phyloP scores from a whole-genome alignment of 2,888 invertebrate species.

The Cephus pulcher region DNA sequence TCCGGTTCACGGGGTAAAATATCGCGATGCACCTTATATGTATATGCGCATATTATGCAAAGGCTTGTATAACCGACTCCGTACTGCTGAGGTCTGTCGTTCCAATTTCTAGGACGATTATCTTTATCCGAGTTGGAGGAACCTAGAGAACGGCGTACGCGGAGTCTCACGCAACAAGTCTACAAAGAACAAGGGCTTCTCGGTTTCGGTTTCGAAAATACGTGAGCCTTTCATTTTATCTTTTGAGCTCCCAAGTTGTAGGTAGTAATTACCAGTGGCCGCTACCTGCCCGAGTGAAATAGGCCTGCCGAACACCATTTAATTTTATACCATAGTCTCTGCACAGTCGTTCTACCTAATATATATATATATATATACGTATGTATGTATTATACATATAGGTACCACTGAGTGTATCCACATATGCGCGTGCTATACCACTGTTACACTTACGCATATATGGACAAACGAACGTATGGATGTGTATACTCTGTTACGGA shows the following conservation, averaged over 20 bases:
- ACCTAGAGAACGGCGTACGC: not conserved
- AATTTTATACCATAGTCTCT: conserved; percentile 56
- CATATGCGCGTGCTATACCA: conserved; percentile 29
- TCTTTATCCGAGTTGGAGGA: not conserved
- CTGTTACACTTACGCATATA: conserved; percentile 6
- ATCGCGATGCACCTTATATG: not conserved
- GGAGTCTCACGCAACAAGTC: not conserved
- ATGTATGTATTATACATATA: not conserved
- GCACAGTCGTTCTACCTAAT: conserved; percentile 18
- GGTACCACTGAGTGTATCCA: conserved; percentile 25
- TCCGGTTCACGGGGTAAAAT: not conserved
- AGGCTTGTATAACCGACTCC: not conserved
- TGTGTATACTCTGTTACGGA: conserved; percentile 18
- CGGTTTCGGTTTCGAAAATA: conserved; percentile 49
- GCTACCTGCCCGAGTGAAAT: conserved; percentile 65
- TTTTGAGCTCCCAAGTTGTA: conserved; percentile 53
- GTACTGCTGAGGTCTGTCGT: not conserved
- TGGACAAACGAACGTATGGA: conserved; percentile 26
- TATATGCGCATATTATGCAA: not conserved
- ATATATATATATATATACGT: not conserved
- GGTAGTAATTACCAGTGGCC: conserved; percentile 67
- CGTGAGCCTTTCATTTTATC: conserved; percentile 50
- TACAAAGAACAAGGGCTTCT: conserved; percentile 20
- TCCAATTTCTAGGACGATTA: not conserved
- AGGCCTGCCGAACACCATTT: conserved; percentile 64